These are phyloP conservation scores for Agelaius phoeniceus DNA, from an alignment of 2,113 vertebrate genomes.

Conservation along the genomic window DNA sequence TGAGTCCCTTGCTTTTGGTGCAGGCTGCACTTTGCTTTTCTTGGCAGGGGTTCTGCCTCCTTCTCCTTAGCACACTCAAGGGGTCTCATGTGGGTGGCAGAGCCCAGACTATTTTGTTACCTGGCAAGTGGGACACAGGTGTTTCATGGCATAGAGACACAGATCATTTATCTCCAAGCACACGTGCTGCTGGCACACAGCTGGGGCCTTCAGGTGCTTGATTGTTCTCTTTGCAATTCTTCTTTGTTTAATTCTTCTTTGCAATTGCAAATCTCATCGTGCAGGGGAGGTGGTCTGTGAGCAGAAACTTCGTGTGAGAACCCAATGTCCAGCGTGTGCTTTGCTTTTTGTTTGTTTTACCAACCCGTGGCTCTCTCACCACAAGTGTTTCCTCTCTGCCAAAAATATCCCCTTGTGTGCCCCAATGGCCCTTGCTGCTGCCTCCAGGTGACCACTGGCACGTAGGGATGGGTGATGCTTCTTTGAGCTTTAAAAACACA, in stretches of 20 bases:
- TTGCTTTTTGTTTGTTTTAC: neutral
- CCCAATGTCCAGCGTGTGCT: neutral
- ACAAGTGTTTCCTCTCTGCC: constrained; percentile 41
- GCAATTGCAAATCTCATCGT: neutral
- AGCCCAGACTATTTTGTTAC: accelerated
- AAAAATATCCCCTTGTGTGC: neutral
- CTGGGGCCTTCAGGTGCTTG: neutral
- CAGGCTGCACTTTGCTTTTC: neutral
- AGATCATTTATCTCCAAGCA: neutral
- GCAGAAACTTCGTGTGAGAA: neutral
- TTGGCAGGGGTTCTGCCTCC: neutral
- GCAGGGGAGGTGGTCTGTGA: neutral
- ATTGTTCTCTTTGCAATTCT: neutral
- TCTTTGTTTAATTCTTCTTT: neutral
- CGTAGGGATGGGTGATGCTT: neutral
- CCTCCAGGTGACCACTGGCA: neutral
- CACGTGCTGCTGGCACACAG: neutral
- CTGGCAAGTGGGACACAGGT: neutral
- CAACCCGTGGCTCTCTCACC: constrained; percentile 39
- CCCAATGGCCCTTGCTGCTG: neutral
- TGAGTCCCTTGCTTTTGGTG: accelerated
- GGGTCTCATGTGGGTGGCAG: accelerated
- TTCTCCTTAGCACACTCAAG: accelerated
- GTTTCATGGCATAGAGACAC: accelerated
- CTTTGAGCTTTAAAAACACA: neutral